Conservation (phyloP, 30 jellyfish, hydroid and myxozoan genomes). For the Aurelia coerulea region DNA sequence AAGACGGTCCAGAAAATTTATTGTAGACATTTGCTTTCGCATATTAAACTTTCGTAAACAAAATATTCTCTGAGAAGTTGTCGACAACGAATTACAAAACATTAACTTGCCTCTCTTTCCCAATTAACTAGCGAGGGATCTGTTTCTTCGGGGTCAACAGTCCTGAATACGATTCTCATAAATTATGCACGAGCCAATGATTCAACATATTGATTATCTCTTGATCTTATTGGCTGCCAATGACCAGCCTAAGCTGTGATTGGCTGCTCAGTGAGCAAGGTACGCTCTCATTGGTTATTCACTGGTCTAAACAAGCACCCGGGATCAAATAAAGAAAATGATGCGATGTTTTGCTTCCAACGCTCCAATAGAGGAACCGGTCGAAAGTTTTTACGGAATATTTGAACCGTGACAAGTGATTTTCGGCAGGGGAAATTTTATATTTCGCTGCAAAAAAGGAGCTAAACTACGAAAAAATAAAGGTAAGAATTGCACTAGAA, state of each 20-base stretch:
- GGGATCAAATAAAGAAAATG: constrained; percentile 54
- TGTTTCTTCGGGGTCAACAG: constrained; percentile 38
- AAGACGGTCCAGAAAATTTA: no score
- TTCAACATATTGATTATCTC: constrained; percentile 35
- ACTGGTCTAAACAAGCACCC: constrained; percentile 33
- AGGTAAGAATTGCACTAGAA: constrained; percentile 30
- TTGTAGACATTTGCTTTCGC: no score
- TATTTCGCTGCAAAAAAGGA: constrained; percentile 42
- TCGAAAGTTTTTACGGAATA: constrained; percentile 43
- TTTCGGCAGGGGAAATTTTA: constrained; percentile 54
- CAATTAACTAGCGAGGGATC: background rate
- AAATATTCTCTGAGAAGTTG: background rate
- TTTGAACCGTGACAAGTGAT: constrained; percentile 72
- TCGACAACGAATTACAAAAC: no score
- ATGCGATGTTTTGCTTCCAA: constrained; percentile 62
- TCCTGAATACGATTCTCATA: constrained; percentile 43
- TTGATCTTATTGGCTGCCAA: constrained; percentile 31
- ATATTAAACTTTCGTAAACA: no score
- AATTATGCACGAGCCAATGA: constrained; percentile 56
- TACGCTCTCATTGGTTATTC: constrained; percentile 59
- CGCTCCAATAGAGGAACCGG: constrained; percentile 73
- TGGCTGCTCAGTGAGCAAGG: constrained; percentile 54
- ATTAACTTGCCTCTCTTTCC: no score
- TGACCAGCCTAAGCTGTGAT: constrained; percentile 48
- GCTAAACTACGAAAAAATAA: constrained; percentile 31